A percentile compares a stretch with the other conserved stretches of the same genome.
phyloP scores from a whole-genome alignment of 2,888 invertebrate genomes.

The Drosophila macrospina region DNA sequence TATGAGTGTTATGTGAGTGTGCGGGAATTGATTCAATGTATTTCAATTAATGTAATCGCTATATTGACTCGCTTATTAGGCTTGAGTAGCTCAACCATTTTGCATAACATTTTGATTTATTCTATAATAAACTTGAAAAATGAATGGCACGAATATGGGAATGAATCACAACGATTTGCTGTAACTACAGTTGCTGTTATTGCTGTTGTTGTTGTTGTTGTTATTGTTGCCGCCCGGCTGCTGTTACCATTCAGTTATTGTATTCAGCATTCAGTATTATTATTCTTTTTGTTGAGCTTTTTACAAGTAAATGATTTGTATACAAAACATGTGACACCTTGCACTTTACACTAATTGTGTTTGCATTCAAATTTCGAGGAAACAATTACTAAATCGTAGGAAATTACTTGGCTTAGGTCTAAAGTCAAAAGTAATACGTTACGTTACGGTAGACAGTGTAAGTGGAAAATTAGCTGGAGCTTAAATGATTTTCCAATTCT shows the following conservation, averaged over 20 bases:
- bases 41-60: conserved; percentile 44
- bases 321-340: conserved; percentile 69
- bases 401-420: not conserved
- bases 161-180: conserved; percentile 40
- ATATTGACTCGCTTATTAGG: conserved; percentile 32
- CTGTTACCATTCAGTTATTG: conserved; percentile 36
- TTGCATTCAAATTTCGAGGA: conserved; percentile 41
- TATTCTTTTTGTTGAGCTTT: conserved; percentile 23
- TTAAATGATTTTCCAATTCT: not conserved
- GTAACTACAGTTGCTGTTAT: conserved; percentile 10
- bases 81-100: conserved; percentile 4
- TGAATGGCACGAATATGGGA: conserved; percentile 35
- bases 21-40: conserved; percentile 31
- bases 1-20: conserved; percentile 16
- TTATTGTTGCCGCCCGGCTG: conserved; percentile 1
- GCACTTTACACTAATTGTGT: conserved; percentile 68
- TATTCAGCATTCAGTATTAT: too few relatives aligned
- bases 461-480: not conserved
- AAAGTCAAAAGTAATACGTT: not conserved
- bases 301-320: conserved; percentile 26
- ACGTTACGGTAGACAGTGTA: not conserved
- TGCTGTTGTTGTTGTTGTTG: too few relatives aligned
- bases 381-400: conserved; percentile 31
- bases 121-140: conserved; percentile 32
- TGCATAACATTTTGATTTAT: conserved; percentile 53